phyloP scores from a whole-genome alignment of 2,888 invertebrate species.

The Hirtodrosophila confusa region DNA sequence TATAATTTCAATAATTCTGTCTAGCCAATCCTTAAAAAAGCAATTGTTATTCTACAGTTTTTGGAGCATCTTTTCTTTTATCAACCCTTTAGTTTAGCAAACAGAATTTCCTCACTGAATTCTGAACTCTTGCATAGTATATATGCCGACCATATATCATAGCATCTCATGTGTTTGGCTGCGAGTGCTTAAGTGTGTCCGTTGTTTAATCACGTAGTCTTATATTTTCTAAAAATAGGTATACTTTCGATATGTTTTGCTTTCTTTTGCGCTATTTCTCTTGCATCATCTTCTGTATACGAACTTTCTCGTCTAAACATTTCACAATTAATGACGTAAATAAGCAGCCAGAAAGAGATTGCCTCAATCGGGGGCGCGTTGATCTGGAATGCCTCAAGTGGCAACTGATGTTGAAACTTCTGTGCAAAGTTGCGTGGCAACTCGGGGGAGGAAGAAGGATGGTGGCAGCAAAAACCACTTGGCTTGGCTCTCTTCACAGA shows the following conservation, averaged over 20 bases:
- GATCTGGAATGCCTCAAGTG: constrained; percentile 40
- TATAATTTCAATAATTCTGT: too few species aligned
- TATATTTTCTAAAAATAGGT: constrained; percentile 46
- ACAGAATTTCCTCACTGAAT: constrained; percentile 10
- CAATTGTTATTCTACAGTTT: not conserved
- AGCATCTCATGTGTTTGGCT: constrained; percentile 16
- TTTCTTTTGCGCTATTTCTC: constrained; percentile 32
- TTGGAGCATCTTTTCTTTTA: not conserved
- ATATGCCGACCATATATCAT: not conserved
- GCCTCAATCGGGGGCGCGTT: constrained; percentile 18
- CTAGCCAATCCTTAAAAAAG: too few species aligned
- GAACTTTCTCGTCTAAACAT: constrained; percentile 58
- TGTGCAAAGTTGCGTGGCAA: too few species aligned
- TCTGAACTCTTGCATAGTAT: constrained; percentile 13
- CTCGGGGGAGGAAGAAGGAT: not conserved
- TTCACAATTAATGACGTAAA: constrained; percentile 58
- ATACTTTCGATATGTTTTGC: constrained; percentile 45
- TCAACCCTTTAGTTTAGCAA: constrained; percentile 20
- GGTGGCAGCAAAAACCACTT: not conserved
- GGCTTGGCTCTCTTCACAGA: not conserved
- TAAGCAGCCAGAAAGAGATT: constrained; percentile 17
- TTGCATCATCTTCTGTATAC: constrained; percentile 56
- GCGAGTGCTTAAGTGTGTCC: constrained; percentile 53
- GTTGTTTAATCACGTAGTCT: constrained; percentile 61
- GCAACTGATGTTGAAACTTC: constrained; percentile 16